Evolutionary conservation across 2,888 invertebrate genomes (phyloP).

Genomic region (Eristalinus sepulchralis): DNA sequence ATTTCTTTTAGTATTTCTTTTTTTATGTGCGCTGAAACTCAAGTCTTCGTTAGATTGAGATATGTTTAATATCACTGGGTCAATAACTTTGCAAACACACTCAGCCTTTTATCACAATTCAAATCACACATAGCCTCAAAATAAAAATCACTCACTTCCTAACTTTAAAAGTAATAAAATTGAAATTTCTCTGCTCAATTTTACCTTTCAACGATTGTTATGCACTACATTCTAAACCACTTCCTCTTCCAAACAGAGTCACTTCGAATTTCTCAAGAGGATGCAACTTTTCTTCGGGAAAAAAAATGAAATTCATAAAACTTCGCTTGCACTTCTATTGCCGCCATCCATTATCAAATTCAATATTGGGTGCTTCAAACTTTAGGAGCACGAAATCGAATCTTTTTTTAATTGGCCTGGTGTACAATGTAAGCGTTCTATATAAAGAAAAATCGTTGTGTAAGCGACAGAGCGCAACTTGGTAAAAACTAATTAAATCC

Average conservation of each 20-base stretch:
- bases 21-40: too few species aligned
- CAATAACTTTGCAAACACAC: not conserved
- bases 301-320: conserved; percentile 6
- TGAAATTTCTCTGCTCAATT: conserved; percentile 23
- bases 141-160: conserved; percentile 17
- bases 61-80: conserved; percentile 12
- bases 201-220: conserved; percentile 9
- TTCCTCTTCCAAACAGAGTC: not conserved
- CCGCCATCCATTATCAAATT: conserved; percentile 26
- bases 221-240: not conserved
- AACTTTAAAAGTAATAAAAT: conserved; percentile 38
- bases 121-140: not conserved
- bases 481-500: conserved; percentile 35
- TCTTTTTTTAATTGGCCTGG: conserved; percentile 46
- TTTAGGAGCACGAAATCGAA: conserved; percentile 23
- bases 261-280: conserved; percentile 13
- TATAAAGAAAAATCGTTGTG: not conserved
- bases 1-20: too few species aligned
- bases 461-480: not conserved
- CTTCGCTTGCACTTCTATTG: conserved; percentile 24
- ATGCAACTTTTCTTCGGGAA: conserved; percentile 31
- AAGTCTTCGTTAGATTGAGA: too few species aligned
- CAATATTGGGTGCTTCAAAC: conserved; percentile 25
- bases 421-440: conserved; percentile 27
- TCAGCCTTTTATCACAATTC: not conserved